phyloP scores from a whole-genome alignment of 2,888 invertebrate species.

The Drosophila basisetae region DNA sequence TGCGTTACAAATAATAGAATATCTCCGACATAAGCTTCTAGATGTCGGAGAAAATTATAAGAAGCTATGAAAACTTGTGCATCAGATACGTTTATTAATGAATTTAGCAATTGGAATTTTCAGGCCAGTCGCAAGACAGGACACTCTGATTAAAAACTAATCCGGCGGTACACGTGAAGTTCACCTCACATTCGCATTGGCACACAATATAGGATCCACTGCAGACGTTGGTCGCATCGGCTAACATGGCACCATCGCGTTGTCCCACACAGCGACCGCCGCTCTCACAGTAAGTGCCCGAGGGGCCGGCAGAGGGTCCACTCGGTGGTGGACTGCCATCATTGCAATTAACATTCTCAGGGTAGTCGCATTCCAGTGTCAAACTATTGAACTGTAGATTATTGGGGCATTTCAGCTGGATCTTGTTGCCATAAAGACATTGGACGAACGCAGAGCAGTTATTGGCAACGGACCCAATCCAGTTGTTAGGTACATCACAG shows the following conservation, averaged over 20 bases:
- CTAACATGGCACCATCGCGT: constrained; percentile 52
- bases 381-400: constrained; percentile 65
- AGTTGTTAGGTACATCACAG: constrained; percentile 44
- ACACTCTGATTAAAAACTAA: constrained; percentile 55
- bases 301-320: constrained; percentile 77
- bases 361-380: constrained; percentile 66
- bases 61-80: neutral
- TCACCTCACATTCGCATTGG: constrained; percentile 79
- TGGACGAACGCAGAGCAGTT: constrained; percentile 63
- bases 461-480: constrained; percentile 37
- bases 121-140: constrained; percentile 69
- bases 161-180: constrained; percentile 45
- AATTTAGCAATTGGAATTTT: constrained; percentile 52
- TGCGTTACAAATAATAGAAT: neutral
- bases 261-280: constrained; percentile 64
- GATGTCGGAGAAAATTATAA: neutral
- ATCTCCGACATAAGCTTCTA: neutral
- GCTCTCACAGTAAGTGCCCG: constrained; percentile 71
- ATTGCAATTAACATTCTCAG: constrained; percentile 66
- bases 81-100: constrained; percentile 38
- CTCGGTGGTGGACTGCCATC: constrained; percentile 67
- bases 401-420: constrained; percentile 57
- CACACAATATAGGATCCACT: constrained; percentile 65
- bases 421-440: constrained; percentile 38
- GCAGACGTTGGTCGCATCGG: constrained; percentile 30